These are phyloP conservation scores for Lycaena phlaeas DNA, from an alignment of 2,888 invertebrate genomes.

Conservation along the genomic window DNA sequence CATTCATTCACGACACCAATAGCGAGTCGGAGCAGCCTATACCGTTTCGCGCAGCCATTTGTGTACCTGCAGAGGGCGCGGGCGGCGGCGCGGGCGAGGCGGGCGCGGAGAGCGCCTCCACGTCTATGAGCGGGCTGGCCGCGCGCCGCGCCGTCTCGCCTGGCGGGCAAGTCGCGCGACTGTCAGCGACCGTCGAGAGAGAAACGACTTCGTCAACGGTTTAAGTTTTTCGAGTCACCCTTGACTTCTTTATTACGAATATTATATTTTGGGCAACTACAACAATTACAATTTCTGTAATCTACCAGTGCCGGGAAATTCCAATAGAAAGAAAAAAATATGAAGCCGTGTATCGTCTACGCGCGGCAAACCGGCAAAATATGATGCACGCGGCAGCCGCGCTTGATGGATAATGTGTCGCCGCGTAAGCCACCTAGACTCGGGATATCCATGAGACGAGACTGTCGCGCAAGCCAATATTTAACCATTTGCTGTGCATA, in stretches of 20 bases:
- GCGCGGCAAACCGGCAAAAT: too few species aligned
- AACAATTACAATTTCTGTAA: slow-evolving; percentile 7
- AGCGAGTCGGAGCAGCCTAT: slow-evolving; percentile 33
- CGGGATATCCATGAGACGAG: too few species aligned
- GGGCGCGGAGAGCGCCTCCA: slow-evolving; percentile 76
- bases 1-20: too few species aligned
- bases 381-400: too few species aligned
- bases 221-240: slow-evolving; percentile 8
- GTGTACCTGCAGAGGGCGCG: slow-evolving; percentile 74
- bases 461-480: too few species aligned
- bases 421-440: too few species aligned
- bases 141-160: slow-evolving; percentile 77
- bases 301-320: slow-evolving; percentile 4
- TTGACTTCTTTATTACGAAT: slow-evolving; percentile 7
- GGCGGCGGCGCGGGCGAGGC: slow-evolving; percentile 62
- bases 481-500: too few species aligned
- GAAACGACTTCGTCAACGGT: slow-evolving; percentile 29
- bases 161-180: slow-evolving; percentile 39
- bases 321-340: neutral
- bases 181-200: slow-evolving; percentile 22
- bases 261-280: slow-evolving; percentile 7
- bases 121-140: slow-evolving; percentile 79
- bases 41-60: slow-evolving; percentile 49
- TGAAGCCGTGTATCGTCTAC: too few species aligned
- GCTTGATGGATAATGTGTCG: too few species aligned